phyloP scores from a whole-genome alignment of 2,797 vertebrate species.

The Schizopygopsis pylzovi region DNA sequence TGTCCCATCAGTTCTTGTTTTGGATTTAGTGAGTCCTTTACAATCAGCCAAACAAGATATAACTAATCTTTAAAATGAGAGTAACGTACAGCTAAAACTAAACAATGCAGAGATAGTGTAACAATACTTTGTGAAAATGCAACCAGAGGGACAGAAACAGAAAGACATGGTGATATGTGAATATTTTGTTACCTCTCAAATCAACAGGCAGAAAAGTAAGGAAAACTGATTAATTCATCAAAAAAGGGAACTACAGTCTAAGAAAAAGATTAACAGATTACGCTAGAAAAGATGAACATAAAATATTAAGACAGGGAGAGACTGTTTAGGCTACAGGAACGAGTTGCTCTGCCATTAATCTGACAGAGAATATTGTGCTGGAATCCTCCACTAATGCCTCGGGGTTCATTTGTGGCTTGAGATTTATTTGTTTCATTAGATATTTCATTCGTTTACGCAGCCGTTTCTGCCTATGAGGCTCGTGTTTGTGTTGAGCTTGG shows the following conservation, averaged over 20 bases:
- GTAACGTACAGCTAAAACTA: neutral
- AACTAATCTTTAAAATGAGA: neutral
- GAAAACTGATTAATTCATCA: neutral
- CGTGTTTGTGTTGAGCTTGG: constrained; percentile 30
- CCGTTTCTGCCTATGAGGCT: constrained; percentile 28
- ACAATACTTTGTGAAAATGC: too few relatives aligned
- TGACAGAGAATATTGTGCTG: neutral
- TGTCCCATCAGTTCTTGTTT: neutral
- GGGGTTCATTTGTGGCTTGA: constrained; percentile 42
- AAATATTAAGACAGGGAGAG: neutral
- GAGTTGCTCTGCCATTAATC: constrained; percentile 27
- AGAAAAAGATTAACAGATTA: constrained; percentile 26
- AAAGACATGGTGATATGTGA: neutral
- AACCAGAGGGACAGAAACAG: neutral
- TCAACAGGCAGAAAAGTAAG: constrained; percentile 8
- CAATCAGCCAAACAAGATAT: neutral
- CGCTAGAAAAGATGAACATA: neutral
- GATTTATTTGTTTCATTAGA: constrained; percentile 45
- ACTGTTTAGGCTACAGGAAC: constrained; percentile 21
- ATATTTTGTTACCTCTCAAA: neutral
- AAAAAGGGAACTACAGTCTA: neutral
- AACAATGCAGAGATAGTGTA: neutral
- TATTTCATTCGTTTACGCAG: constrained; percentile 34
- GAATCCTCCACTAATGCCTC: constrained; percentile 34
- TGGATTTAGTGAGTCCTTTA: neutral